Conservation (phyloP, 2,797 vertebrate species). For the Rhynchotus rufescens region DNA sequence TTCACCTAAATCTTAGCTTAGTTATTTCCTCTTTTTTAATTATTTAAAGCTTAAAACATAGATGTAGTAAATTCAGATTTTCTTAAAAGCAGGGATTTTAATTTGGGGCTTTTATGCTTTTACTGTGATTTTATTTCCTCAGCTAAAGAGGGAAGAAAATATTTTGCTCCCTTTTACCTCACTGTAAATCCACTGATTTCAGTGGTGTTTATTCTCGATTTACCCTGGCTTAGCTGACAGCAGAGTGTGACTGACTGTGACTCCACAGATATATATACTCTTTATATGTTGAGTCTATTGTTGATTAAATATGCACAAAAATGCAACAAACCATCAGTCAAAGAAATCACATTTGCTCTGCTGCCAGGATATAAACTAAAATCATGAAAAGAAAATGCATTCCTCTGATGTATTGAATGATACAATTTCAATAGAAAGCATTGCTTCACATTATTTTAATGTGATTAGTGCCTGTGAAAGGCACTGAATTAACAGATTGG, state of each 20-base stretch:
- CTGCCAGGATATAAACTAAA: slow-evolving; percentile 70
- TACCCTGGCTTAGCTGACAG: not conserved
- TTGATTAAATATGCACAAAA: slow-evolving; percentile 72
- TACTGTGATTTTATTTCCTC: not conserved
- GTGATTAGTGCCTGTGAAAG: slow-evolving; percentile 42
- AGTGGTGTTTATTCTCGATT: slow-evolving; percentile 22
- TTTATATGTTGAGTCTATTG: slow-evolving; percentile 59
- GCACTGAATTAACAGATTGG: slow-evolving; percentile 9
- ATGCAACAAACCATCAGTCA: slow-evolving; percentile 68
- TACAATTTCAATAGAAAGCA: slow-evolving; percentile 42
- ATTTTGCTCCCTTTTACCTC: not conserved
- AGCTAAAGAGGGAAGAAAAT: not conserved
- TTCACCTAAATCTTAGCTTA: not conserved
- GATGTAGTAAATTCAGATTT: not conserved
- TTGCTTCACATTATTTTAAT: slow-evolving; percentile 38
- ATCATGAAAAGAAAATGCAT: slow-evolving; percentile 56
- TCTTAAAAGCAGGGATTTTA: not conserved
- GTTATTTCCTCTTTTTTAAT: not conserved
- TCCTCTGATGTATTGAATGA: slow-evolving; percentile 50
- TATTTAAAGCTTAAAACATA: slow-evolving; percentile 6
- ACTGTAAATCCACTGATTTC: slow-evolving; percentile 4
- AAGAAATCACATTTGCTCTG: slow-evolving; percentile 70
- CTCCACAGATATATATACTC: not conserved
- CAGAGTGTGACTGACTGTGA: not conserved
- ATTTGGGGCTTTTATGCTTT: not conserved